A percentile compares a stretch with the other conserved stretches of the same genome.
These are phyloP conservation scores for Progne subis DNA, from an alignment of 2,113 vertebrate genomes.

Conservation along the genomic window DNA sequence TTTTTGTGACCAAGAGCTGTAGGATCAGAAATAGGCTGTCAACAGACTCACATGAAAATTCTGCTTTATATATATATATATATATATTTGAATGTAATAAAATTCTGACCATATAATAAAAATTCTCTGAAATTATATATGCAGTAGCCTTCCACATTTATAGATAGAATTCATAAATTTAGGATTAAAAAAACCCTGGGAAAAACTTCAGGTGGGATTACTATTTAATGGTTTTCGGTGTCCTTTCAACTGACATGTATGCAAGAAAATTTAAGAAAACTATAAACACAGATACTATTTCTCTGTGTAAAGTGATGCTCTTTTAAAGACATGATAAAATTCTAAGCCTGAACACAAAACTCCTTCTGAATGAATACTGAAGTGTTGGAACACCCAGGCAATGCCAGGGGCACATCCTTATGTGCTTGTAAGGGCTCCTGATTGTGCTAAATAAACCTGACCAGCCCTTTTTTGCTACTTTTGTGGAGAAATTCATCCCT, in stretches of 20 bases:
- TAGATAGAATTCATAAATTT: neutral
- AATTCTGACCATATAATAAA: neutral
- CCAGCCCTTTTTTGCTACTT: neutral
- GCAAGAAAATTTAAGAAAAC: neutral
- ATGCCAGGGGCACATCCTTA: neutral
- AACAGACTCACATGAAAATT: neutral
- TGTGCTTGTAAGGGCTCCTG: neutral
- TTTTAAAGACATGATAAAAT: conserved; percentile 7
- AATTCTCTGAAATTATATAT: neutral
- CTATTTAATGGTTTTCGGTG: neutral
- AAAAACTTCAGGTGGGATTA: neutral
- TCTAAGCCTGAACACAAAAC: neutral
- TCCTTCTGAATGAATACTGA: neutral
- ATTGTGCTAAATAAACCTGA: neutral
- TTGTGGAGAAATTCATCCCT: neutral
- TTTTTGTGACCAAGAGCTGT: neutral
- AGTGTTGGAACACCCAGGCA: neutral
- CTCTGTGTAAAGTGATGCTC: neutral
- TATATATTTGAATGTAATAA: neutral
- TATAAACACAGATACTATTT: neutral
- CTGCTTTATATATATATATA: neutral
- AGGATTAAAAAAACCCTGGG: neutral
- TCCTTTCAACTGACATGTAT: neutral
- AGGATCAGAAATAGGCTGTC: neutral
- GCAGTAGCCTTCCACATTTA: neutral